These are phyloP conservation scores for Tetramorium parvispinum DNA, from an alignment of 1,140 invertebrate genomes.

Conservation along the genomic window DNA sequence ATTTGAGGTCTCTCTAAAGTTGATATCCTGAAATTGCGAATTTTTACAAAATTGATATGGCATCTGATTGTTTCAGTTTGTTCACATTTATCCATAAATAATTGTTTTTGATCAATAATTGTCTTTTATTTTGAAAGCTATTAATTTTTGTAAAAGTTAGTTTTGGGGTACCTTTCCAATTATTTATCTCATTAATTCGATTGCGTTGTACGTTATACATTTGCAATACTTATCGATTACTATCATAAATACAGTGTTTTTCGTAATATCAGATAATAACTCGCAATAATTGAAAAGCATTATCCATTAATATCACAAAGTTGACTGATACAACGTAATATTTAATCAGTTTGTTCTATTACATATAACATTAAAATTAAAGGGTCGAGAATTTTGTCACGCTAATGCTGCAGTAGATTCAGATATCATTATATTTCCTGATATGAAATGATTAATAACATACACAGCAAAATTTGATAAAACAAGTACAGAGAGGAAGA, in stretches of 20 bases:
- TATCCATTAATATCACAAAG: neutral
- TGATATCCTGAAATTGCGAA: no score
- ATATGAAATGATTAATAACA: slow-evolving; percentile 13
- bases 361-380: neutral
- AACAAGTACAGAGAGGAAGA: neutral
- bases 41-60: no score
- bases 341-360: neutral
- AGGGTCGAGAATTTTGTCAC: neutral
- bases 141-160: no score
- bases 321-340: neutral
- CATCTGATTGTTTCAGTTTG: no score
- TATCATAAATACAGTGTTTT: slow-evolving; percentile 6
- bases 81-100: no score
- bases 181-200: neutral
- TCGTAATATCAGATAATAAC: neutral
- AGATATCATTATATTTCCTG: neutral
- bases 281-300: slow-evolving; percentile 21
- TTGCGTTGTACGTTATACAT: no score
- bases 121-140: no score
- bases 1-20: neutral
- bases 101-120: no score
- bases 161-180: no score
- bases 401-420: neutral
- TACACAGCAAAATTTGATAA: neutral
- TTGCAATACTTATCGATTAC: neutral